phyloP scores from a whole-genome alignment of 2,113 vertebrate genomes.

The Chaetura pelagica region DNA sequence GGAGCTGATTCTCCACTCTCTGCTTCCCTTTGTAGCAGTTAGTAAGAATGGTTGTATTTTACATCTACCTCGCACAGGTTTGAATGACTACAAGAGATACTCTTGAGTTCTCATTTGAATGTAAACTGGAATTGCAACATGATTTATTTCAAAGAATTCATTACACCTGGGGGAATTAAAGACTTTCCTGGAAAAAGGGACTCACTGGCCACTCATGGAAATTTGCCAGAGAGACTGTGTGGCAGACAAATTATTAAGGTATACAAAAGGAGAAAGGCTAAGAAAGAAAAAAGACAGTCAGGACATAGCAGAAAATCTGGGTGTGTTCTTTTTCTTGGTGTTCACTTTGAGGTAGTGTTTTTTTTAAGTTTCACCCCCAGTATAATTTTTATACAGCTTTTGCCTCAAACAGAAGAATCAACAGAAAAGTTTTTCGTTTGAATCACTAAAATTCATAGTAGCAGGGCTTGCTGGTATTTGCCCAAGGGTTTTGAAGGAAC shows the following conservation, averaged over 20 bases:
- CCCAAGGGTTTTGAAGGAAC: background rate
- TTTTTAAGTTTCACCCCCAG: background rate
- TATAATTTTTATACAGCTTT: background rate
- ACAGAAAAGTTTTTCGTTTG: background rate
- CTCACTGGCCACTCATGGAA: background rate
- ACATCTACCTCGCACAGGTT: background rate
- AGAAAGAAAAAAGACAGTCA: background rate
- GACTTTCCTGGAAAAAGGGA: background rate
- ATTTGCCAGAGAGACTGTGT: background rate
- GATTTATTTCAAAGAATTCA: conserved; percentile 11
- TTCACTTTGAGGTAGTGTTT: background rate
- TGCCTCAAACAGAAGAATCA: background rate
- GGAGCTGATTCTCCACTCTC: background rate
- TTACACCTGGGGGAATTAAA: background rate
- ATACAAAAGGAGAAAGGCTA: background rate
- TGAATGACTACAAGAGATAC: background rate
- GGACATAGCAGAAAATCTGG: background rate
- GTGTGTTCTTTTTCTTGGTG: background rate
- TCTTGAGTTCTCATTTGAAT: background rate
- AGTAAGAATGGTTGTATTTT: background rate
- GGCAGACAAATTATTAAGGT: background rate
- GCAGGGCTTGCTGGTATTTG: background rate
- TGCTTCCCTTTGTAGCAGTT: background rate
- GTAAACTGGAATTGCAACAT: background rate
- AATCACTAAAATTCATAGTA: background rate